A percentile compares a stretch with the other conserved stretches of the same genome.
These are phyloP conservation scores for Microtus pennsylvanicus DNA, from an alignment of 2,113 vertebrate genomes.

Conservation along the genomic window DNA sequence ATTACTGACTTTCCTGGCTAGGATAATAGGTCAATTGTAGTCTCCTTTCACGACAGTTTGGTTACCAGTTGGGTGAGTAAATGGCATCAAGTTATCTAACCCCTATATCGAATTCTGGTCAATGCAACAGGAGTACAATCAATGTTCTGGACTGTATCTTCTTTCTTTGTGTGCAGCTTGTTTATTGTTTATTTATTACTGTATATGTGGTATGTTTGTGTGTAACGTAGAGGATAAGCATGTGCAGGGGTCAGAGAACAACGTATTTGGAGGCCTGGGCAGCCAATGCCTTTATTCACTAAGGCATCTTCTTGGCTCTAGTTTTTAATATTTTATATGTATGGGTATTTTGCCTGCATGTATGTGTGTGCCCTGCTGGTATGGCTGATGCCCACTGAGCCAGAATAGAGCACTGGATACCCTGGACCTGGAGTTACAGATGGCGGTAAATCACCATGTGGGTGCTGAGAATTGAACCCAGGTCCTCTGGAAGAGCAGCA, in stretches of 20 bases:
- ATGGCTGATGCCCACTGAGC: neutral
- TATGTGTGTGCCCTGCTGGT: neutral
- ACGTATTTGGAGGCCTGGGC: neutral
- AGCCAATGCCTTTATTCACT: neutral
- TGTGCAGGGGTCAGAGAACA: neutral
- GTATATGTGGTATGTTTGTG: neutral
- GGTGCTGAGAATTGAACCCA: neutral
- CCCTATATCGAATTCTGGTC: neutral
- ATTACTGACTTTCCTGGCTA: conserved; percentile 28
- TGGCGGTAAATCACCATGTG: neutral
- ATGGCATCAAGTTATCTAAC: neutral
- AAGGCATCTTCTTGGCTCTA: neutral
- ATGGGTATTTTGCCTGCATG: neutral
- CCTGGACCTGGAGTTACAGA: neutral
- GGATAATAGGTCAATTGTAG: neutral
- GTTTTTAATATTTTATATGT: neutral
- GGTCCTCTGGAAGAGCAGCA: neutral
- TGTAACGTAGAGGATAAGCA: neutral
- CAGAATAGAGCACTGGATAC: neutral
- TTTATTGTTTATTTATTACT: neutral
- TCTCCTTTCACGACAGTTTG: neutral
- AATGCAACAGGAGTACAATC: neutral
- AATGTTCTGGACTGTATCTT: neutral
- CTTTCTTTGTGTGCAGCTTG: neutral
- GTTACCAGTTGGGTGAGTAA: neutral